Evolutionary conservation across 37 sponge, comb jelly and placozoan genomes (phyloP), one percentile per base, ranked within the genome.

Genomic region (Crambe crambe): DNA sequence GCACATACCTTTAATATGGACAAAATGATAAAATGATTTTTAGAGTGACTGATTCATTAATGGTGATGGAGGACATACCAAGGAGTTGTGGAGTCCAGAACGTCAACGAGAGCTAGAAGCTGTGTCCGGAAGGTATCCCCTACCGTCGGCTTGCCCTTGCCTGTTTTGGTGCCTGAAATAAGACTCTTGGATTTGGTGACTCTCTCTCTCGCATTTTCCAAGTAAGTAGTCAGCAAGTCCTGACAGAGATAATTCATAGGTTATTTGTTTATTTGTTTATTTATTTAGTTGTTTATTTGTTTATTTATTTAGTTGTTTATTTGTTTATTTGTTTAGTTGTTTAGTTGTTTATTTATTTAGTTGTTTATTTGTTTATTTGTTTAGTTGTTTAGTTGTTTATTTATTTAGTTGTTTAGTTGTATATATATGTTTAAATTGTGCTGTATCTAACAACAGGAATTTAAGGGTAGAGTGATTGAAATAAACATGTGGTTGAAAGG

Each of bases 121-220:
- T 96, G 97, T 9, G 90, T 93, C 12, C 91, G 42, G 80, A 96
- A 96, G 5, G 97, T 96, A 65, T 96, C 97, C 6, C 89, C 91
- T 6, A 96, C 94, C 0, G 97, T 96, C 2, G 93, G 97, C 80
- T 85, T 89, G 0, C 97, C 93, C 77, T 94, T 94, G 25, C 73
- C 65, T 18, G 88, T 90, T 75, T 85, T 90, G 21, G 91, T 90
- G 56, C 88, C 95, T 30, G 63, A 57, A n/a, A 93, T 74, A 17
- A 80, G 73, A 44, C 78, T 76, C 64, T 75, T 75, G 18, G 88
- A 87, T 47, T 83, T 89, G 43, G 77, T 85, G 27, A 92, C 82
- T 57, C 68, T 73, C 58, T 63, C 77, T 37, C 56, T 77, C 6
- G 91, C 92, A 44, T 57, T 41, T 78, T 95, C 95, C 65, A 95